Base-by-base conservation (phyloP, 2,113 vertebrate genomes). In the Hucho hucho region DNA sequence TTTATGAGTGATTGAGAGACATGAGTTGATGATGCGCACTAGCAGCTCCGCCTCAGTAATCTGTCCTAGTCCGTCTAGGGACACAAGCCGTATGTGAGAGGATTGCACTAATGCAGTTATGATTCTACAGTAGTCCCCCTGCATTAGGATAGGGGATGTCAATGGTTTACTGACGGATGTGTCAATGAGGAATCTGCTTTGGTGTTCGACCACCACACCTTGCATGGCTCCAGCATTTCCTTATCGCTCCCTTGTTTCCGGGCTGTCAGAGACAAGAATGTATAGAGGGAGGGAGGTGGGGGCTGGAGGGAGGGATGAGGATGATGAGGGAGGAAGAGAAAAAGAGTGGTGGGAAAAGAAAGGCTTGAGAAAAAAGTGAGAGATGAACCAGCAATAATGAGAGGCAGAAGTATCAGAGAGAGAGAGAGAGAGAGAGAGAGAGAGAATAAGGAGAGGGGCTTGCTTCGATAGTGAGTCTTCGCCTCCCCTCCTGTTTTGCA, bases 191-290 rank as follows among this genome's bases (percentile, higher is more conserved):
- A 89, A 90, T 89, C 89, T 89, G 78, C 75, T 75, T 2, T 63
- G 75, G 78, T 87, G 87, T 91, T 87, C 87, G 85, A 90, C 87
- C 90, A 89, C 79, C 84, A 79, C 84, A 85, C 84, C 90, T 80
- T 70, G 82, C 80, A 87, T 82, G 87, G 89, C 78, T 82, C 79
- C 78, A 80, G 74, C 46, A 56, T 90, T 79, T 86, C 81, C 91
- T 92, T 92, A 92, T 93, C 91, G 89, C 61, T 58, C 24, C 78
- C 78, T 85, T 85, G 87, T 87, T 91, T 90, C 85, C 86, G 87
- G 85, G 81, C 78, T 89, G 86, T 90, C 90, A 86, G 89, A 89
- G 91, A 90, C 90, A 90, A 91, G 81, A 73, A 26, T 63, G 46
- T 59, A 20, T 37, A 58, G 59, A 77, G 49, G 22, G 65, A 56